Percentiles rank a stretch among this genome's conserved stretches.
Evolutionary conservation across 2,113 vertebrate genomes (phyloP).

Genomic region (Neodon shergylaensis): DNA sequence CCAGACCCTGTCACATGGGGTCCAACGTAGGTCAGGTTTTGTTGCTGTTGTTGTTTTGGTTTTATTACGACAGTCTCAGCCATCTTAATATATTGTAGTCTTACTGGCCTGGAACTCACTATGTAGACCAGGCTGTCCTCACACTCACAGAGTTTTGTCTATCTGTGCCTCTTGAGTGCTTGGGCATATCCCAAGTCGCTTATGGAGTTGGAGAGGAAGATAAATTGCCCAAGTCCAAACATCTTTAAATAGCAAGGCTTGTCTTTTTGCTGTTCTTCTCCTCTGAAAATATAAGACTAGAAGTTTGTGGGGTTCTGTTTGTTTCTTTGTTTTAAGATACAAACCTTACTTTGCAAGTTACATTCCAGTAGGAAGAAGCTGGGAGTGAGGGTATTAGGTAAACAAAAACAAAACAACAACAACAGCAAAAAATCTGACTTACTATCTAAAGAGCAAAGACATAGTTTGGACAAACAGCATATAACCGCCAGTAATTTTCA

Average conservation of each 20-base stretch:
- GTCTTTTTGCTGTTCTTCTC: neutral
- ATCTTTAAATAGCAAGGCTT: neutral
- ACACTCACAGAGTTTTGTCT: neutral
- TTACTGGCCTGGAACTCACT: neutral
- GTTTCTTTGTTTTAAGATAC: neutral
- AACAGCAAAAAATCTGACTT: neutral
- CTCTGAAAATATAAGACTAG: neutral
- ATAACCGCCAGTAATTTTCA: neutral
- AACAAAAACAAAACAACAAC: neutral
- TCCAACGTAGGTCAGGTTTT: neutral
- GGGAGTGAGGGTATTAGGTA: no score
- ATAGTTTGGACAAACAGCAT: conserved; percentile 8
- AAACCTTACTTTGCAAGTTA: neutral
- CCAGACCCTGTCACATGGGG: neutral
- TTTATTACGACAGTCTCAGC: neutral
- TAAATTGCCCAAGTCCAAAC: neutral
- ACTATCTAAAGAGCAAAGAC: neutral
- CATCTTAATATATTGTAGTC: neutral
- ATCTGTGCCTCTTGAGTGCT: no score
- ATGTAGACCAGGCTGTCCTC: neutral
- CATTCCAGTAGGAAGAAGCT: neutral
- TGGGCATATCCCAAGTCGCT: neutral
- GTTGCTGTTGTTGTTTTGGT: neutral
- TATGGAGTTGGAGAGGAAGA: neutral
- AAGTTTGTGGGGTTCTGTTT: neutral